phyloP scores from a whole-genome alignment of 2,113 vertebrate species.

The Scomber scombrus region DNA sequence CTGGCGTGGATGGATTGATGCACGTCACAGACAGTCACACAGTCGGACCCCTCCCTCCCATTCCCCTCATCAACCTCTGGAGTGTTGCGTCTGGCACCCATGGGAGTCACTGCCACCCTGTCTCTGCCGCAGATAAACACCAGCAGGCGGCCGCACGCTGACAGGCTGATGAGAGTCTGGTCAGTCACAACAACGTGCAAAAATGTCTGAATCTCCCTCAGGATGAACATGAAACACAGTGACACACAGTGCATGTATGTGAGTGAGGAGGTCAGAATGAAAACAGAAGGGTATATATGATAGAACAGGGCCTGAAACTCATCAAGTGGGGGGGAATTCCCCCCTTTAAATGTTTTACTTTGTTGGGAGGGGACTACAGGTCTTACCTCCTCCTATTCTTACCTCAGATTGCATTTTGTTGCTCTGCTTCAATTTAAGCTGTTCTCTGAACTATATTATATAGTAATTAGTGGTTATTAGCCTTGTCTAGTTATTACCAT shows the following conservation, averaged over 20 bases:
- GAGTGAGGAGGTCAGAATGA: background rate
- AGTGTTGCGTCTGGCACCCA: conserved; percentile 39
- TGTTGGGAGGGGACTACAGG: too few species aligned
- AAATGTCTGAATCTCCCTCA: conserved; percentile 40
- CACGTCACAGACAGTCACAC: conserved; percentile 1
- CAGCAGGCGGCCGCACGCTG: conserved; percentile 30
- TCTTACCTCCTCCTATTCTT: too few species aligned
- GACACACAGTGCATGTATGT: background rate
- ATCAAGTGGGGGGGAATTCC: too few species aligned
- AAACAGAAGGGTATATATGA: background rate
- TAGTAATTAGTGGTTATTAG: too few species aligned
- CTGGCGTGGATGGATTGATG: conserved; percentile 47
- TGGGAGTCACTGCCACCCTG: conserved; percentile 17
- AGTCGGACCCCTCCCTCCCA: conserved; percentile 8
- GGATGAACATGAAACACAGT: conserved; percentile 23
- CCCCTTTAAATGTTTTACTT: too few species aligned
- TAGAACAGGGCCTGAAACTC: too few species aligned
- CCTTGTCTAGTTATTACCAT: too few species aligned
- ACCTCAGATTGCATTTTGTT: too few species aligned
- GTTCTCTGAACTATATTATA: too few species aligned
- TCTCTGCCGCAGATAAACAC: conserved; percentile 50
- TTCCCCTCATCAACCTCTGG: conserved; percentile 23
- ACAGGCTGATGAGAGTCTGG: conserved; percentile 15
- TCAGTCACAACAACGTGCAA: conserved; percentile 43
- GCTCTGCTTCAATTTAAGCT: too few species aligned